These are phyloP conservation scores for Theonella swinhoei DNA, from an alignment of 37 sponge, comb jelly and placozoan species.

Conservation along the genomic window DNA sequence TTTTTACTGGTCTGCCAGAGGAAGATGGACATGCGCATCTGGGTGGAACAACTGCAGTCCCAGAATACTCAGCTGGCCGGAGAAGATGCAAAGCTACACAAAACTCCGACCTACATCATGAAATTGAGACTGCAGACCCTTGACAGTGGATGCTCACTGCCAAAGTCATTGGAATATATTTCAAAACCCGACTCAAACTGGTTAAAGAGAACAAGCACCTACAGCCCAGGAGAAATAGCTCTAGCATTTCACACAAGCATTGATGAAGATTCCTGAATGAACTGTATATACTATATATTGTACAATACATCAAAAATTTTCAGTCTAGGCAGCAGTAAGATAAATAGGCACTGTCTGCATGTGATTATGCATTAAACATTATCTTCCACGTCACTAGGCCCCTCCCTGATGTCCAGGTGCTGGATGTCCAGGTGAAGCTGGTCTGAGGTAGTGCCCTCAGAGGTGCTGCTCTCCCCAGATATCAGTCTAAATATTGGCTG, in stretches of 20 bases:
- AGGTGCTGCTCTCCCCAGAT: background rate
- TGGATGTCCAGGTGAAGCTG: background rate
- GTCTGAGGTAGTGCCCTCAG: background rate
- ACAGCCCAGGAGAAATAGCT: background rate
- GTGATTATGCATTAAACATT: background rate
- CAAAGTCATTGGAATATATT: background rate
- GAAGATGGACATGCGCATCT: slow-evolving; percentile 3
- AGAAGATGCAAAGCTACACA: background rate
- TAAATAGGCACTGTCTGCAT: background rate
- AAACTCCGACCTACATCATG: background rate
- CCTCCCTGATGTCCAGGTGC: slow-evolving; percentile 10
- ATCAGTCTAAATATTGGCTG: no score
- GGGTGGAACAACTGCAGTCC: slow-evolving; percentile 27
- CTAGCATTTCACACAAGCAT: background rate
- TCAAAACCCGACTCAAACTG: background rate
- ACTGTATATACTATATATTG: no score
- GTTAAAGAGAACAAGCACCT: background rate
- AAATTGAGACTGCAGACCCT: background rate
- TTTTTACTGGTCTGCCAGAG: slow-evolving; percentile 8
- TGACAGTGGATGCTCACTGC: background rate
- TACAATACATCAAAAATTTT: no score
- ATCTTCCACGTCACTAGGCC: slow-evolving; percentile 29
- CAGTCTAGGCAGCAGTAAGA: no score
- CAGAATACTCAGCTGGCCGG: slow-evolving; percentile 29
- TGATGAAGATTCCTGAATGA: no score